Conservation (phyloP, 2,113 vertebrate genomes). For the Leptodactylus fuscus region DNA sequence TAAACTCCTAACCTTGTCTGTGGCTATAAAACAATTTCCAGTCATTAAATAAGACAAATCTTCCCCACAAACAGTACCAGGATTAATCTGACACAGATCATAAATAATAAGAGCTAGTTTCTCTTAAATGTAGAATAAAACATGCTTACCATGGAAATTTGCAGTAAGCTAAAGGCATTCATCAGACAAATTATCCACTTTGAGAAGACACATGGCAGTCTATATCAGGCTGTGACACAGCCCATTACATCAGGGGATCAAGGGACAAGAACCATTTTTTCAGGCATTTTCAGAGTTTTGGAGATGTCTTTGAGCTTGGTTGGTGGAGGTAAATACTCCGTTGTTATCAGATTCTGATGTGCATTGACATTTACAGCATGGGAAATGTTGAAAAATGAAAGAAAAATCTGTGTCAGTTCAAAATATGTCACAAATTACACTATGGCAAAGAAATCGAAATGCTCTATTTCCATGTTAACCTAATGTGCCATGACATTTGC, state of each 20-base stretch:
- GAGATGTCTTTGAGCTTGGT: neutral
- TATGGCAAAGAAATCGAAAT: neutral
- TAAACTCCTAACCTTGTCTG: no score
- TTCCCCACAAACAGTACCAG: neutral
- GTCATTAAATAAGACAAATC: no score
- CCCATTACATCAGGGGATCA: slow-evolving; percentile 9
- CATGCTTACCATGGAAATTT: neutral
- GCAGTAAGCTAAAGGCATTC: slow-evolving; percentile 11
- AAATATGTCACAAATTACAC: slow-evolving; percentile 16
- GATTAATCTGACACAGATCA: neutral
- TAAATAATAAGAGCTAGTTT: neutral
- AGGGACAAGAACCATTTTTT: slow-evolving; percentile 3
- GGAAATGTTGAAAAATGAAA: slow-evolving; percentile 8
- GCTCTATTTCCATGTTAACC: neutral
- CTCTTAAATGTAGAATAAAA: neutral
- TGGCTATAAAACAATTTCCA: no score
- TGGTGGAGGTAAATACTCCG: slow-evolving; percentile 12
- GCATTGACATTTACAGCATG: slow-evolving; percentile 9
- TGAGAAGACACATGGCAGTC: slow-evolving; percentile 4
- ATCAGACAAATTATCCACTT: neutral
- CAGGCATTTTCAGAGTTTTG: neutral
- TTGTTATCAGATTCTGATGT: slow-evolving; percentile 24
- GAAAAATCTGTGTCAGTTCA: neutral
- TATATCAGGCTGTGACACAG: neutral
- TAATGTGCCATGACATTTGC: slow-evolving; percentile 15